These are phyloP conservation scores for Caenorhabditis sp. DNA, from an alignment of 2,888 invertebrate species.

Conservation along the genomic window DNA sequence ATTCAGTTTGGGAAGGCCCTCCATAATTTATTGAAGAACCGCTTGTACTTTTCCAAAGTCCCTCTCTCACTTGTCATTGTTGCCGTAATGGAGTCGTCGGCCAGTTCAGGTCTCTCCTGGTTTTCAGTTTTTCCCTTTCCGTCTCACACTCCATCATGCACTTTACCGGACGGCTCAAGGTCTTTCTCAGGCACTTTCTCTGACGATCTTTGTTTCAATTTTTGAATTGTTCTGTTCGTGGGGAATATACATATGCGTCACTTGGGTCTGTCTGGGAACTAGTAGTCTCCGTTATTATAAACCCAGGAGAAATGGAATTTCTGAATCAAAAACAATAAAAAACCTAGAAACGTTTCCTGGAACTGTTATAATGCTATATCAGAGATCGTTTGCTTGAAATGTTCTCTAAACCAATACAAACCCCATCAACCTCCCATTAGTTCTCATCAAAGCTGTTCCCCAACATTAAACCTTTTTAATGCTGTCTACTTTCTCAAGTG, in stretches of 20 bases:
- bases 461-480: background rate
- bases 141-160: background rate
- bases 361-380: too few species aligned
- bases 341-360: too few species aligned
- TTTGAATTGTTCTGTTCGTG: background rate
- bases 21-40: constrained; percentile 54
- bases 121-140: background rate
- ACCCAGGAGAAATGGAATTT: too few species aligned
- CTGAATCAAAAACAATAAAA: too few species aligned
- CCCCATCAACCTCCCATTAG: too few species aligned
- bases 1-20: constrained; percentile 19
- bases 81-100: constrained; percentile 18
- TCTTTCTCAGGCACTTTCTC: constrained; percentile 8
- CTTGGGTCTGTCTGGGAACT: too few species aligned
- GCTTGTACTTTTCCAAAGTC: constrained; percentile 37
- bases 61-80: constrained; percentile 21
- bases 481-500: background rate
- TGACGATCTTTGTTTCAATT: background rate
- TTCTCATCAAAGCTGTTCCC: too few species aligned
- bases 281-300: too few species aligned
- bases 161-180: background rate
- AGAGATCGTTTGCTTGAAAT: too few species aligned
- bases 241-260: background rate
- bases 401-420: background rate
- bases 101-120: background rate